phyloP scores from a whole-genome alignment of 2,888 invertebrate genomes.

The Pseudeuparius sepicola region DNA sequence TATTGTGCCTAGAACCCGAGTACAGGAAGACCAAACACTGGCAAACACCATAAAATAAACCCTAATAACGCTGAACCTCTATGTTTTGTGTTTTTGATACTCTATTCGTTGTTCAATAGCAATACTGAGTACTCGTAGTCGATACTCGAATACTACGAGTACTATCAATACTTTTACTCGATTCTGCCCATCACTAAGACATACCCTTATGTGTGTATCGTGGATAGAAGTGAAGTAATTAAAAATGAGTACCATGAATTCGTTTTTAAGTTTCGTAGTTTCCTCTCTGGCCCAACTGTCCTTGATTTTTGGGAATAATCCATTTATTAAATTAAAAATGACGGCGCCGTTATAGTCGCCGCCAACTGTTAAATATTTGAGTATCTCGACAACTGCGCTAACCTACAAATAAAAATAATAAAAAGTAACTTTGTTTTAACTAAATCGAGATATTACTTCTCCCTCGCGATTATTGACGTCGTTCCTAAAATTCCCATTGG shows the following conservation, averaged over 20 bases:
- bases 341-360: slow-evolving; percentile 55
- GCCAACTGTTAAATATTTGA: slow-evolving; percentile 55
- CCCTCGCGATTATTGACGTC: slow-evolving; percentile 55
- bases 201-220: too few relatives aligned
- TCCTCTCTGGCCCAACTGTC: slow-evolving; percentile 52
- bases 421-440: slow-evolving; percentile 1
- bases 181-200: too few relatives aligned
- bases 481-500: slow-evolving; percentile 46
- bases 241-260: slow-evolving; percentile 54
- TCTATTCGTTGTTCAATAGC: too few relatives aligned
- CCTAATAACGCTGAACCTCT: too few relatives aligned
- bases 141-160: too few relatives aligned
- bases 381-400: slow-evolving; percentile 45
- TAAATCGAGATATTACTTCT: slow-evolving; percentile 32
- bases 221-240: too few relatives aligned
- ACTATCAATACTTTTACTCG: too few relatives aligned
- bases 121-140: too few relatives aligned
- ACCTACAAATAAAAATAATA: slow-evolving; percentile 30
- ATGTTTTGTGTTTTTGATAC: too few relatives aligned
- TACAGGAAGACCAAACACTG: too few relatives aligned
- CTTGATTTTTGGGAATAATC: slow-evolving; percentile 54
- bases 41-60: too few relatives aligned
- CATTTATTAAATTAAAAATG: slow-evolving; percentile 55
- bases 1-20: too few relatives aligned
- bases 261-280: slow-evolving; percentile 48